Percentiles rank a stretch among this genome's conserved stretches.
These are phyloP conservation scores for Gallirallus australis DNA, from an alignment of 2,797 vertebrate genomes.

Conservation along the genomic window DNA sequence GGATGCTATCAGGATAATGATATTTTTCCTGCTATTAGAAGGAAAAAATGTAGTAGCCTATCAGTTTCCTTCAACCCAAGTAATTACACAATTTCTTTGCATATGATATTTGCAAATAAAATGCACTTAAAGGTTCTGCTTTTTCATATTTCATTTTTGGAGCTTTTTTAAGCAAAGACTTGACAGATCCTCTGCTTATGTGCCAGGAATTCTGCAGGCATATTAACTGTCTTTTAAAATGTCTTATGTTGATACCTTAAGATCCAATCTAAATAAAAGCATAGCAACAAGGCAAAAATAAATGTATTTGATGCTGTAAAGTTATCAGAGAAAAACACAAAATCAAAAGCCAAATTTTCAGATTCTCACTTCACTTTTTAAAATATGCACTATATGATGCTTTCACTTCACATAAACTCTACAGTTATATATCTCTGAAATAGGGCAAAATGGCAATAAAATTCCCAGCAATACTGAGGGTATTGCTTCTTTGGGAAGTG, in stretches of 20 bases:
- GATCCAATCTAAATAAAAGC: neutral
- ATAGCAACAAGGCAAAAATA: neutral
- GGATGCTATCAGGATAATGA: constrained; percentile 11
- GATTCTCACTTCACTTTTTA: neutral
- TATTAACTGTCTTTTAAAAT: constrained; percentile 23
- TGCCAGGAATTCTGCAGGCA: constrained; percentile 3
- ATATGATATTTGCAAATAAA: constrained; percentile 34
- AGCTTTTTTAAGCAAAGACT: neutral
- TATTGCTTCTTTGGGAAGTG: neutral
- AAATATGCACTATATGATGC: neutral
- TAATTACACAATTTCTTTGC: constrained; percentile 25
- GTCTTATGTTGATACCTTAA: neutral
- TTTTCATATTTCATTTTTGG: neutral
- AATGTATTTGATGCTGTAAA: neutral
- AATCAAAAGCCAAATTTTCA: neutral
- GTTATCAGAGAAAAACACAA: neutral
- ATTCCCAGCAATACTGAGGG: neutral
- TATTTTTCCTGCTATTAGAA: constrained; percentile 39
- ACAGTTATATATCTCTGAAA: neutral
- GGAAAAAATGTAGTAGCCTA: neutral
- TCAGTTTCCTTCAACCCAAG: constrained; percentile 21
- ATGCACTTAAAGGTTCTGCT: neutral
- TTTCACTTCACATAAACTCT: neutral
- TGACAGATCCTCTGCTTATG: constrained; percentile 20
- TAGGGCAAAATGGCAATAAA: neutral